These are phyloP conservation scores for Panurus biarmicus DNA, from an alignment of 2,113 vertebrate genomes.

Conservation along the genomic window DNA sequence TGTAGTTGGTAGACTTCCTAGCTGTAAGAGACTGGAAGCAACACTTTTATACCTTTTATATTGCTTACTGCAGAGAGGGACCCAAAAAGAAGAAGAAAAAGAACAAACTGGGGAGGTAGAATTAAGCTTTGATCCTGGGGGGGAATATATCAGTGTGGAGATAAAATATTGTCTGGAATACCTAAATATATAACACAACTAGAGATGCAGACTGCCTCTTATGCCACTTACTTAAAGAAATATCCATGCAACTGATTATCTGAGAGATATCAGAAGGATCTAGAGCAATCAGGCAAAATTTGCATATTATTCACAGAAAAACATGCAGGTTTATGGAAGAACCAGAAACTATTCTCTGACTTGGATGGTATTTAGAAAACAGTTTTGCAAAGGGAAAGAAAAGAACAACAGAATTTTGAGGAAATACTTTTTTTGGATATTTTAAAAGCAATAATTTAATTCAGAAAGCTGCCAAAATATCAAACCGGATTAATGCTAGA, in stretches of 20 bases:
- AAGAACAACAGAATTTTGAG: neutral
- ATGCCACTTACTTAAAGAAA: neutral
- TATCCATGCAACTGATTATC: neutral
- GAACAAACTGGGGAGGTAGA: neutral
- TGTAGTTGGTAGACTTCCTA: conserved; percentile 3
- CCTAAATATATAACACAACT: neutral
- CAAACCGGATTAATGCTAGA: conserved; percentile 21
- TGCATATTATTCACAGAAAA: neutral
- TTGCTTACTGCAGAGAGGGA: neutral
- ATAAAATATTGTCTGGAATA: neutral
- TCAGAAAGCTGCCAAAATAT: conserved; percentile 9
- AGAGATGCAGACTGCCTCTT: neutral
- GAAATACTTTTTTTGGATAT: neutral
- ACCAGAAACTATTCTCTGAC: neutral
- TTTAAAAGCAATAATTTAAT: neutral
- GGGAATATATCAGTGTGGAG: neutral
- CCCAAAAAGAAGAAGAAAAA: neutral
- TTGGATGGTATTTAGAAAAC: neutral
- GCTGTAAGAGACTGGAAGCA: neutral
- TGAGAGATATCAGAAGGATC: neutral
- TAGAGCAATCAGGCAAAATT: neutral
- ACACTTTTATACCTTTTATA: conserved; percentile 1
- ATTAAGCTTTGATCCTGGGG: neutral
- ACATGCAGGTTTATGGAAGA: neutral
- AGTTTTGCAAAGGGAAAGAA: neutral